Base-by-base conservation (phyloP, 2,113 vertebrate species). In the Hystrix cristata region DNA sequence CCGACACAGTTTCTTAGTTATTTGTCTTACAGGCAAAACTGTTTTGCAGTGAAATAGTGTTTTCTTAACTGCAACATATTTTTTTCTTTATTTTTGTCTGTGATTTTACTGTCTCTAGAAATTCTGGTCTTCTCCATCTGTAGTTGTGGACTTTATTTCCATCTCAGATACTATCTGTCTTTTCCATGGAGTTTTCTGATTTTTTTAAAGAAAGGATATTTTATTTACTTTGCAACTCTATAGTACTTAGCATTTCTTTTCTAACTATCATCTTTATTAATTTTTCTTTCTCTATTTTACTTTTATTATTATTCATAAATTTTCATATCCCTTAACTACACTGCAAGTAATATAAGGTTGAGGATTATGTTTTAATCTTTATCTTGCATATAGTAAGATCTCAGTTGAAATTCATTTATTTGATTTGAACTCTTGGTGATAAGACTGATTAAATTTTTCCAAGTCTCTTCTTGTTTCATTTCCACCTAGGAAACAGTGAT, bases 401-500 rank as follows among this genome's bases (percentile, higher is more conserved):
- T 92, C 18, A 92, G 34, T 65, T 62, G 64, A 96, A 78, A 19
- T 46, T 31, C 81, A 84, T 43, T 71, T 25, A 57, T 10, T 23
- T 69, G 19, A 93, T 55, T 46, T 69, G 29, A 82, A 55, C 38
- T 87, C 71, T 84, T 87, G 34, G 53, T 94, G 79, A 76, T n/a
- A 62, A 79, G 59, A 34, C 5, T 62, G 48, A 78, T 85, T 46
- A 76, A 95, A 60, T 62, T 97, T 86, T 65, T 95, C 25, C 55
- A 83, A 60, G 76, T 48, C 9, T 43, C 51, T 2, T n/a, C 82
- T 96, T 83, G 19, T 46, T 96, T 97, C 48, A 80, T 67, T 13
- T 96, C 82, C 29, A 74, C 93, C 46, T 62, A 76, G 46, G 60
- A 85, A 46, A n/a, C 29, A 97, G 87, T 34, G 81, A 95, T 23